Evolutionary conservation across 2,888 invertebrate species (phyloP), one percentile per base, ranked within the genome.

Genomic region (Baccha elongata): DNA sequence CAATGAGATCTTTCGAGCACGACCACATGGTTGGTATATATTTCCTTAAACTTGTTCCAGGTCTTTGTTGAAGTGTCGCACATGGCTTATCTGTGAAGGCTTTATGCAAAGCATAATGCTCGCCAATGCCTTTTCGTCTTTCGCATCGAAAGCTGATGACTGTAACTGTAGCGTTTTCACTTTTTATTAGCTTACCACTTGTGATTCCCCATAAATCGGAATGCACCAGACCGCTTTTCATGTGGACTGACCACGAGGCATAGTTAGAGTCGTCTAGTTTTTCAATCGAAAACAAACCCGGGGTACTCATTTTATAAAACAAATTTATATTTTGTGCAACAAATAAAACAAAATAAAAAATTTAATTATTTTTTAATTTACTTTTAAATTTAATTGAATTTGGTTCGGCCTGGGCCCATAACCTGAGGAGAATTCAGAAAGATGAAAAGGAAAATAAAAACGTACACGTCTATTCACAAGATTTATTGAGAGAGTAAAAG

Each of bases 121-220:
- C 2, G 80, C 76, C 8, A 80, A 26, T 1, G 79, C 84, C 48
- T 85, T 85, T 13, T 75, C 78, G 7, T 83, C 76, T 44, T 83
- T 84, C 17, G 29, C 44, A 60, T 44, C 60, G n/a, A 62, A 62
- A n/a, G n/a, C 5, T 8, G 48, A n/a, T 8, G 6, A 48, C 35
- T 11, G 17, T 48, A 6, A 8, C 17, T 32, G 62, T 48, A 11
- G 8, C 7, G 23, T 4, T 11, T 32, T 62, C 62, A 10, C 35
- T 6, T 62, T 62, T 48, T 19, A 62, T 10, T 7, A 35, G 2
- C 19, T 6, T 32, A 48, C 48, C 62, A 46, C 37, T 6, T 2
- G 46, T 46, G 1, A 44, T 46, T 10, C 1, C n/a, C 46, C 29
- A 62, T 11, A n/a, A 11, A 48, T 62, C 48, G 2, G 46, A 17